Evolutionary conservation across 2,113 vertebrate species (phyloP), one percentile per base, ranked within the genome.

Genomic region (Ochotona princeps): DNA sequence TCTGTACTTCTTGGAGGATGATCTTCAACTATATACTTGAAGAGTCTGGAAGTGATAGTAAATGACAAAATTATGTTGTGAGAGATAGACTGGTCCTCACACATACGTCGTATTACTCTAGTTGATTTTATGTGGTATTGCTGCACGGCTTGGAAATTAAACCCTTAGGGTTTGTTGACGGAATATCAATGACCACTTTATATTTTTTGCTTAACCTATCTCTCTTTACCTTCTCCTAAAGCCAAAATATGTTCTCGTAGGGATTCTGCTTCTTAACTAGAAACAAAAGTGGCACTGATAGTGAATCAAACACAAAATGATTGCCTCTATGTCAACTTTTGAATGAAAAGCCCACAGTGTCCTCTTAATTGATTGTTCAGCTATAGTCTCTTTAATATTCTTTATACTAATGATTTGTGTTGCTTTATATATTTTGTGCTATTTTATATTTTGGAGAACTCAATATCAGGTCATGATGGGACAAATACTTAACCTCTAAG

Each of bases 181-280:
- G 35, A 90, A 67, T 73, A 65, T 93, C 28, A 69, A 44, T 35
- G 67, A 81, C 26, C 38, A 32, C 74, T 96, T 96, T 76, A 35
- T 20, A 79, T 13, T 3, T 93, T 89, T 89, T 13, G 20, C 35
- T 72, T 87, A 73, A 25, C 18, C 21, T 73, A 73, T 25, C 2
- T 32, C 12, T 91, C 38, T 81, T 89, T 87, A 0, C 12, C 21
- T 76, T 51, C 74, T 66, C 86, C 60, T 85, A 54, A 82, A 78
- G 7, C 26, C 66, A 3, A 70, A 38, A 65, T 49, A 7, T 1
- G 2, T 83, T 67, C 14, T 44, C 26, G 74, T 8, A 63, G 4
- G 23, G 4, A 57, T 83, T 14, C 7, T 78, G 15, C 89, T 69
- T 57, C 25, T 66, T 74, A 73, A 72, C 6, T 28, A 88, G 14